Evolutionary conservation across 2,797 vertebrate genomes (phyloP).

Genomic region (Pangasius mekongensis): DNA sequence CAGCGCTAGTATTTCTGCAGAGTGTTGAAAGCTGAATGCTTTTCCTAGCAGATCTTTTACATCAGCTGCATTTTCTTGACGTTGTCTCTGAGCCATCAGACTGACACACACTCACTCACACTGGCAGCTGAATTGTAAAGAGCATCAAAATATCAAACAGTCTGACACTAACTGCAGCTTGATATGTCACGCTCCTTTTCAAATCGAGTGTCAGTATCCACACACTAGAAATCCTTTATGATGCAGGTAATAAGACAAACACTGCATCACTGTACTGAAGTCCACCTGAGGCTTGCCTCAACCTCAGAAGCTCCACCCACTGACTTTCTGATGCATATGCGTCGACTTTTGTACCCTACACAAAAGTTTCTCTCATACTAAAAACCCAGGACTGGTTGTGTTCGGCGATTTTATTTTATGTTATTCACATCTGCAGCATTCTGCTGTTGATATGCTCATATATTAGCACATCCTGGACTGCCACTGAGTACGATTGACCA

Average conservation of each 20-base stretch:
- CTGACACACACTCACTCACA: not conserved
- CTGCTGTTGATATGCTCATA: no score
- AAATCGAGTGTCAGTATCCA: not conserved
- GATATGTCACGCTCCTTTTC: not conserved
- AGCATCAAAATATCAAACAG: not conserved
- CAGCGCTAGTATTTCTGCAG: not conserved
- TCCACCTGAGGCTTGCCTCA: not conserved
- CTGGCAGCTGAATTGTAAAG: not conserved
- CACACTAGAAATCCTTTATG: not conserved
- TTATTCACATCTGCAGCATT: no score
- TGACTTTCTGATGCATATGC: not conserved
- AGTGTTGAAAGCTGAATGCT: conserved; percentile 3
- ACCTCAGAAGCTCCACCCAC: not conserved
- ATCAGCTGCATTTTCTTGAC: conserved; percentile 23
- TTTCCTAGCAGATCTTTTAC: not conserved
- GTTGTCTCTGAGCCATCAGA: conserved; percentile 10
- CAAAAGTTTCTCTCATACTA: not conserved
- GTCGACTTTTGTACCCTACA: not conserved
- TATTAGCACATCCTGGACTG: no score
- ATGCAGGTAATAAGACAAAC: not conserved
- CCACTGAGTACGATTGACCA: no score
- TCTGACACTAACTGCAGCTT: not conserved
- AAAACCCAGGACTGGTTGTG: not conserved
- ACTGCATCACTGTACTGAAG: not conserved
- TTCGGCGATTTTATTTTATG: no score